Base-by-base conservation (phyloP, 2,113 vertebrate species). In the Onychostoma macrolepis region DNA sequence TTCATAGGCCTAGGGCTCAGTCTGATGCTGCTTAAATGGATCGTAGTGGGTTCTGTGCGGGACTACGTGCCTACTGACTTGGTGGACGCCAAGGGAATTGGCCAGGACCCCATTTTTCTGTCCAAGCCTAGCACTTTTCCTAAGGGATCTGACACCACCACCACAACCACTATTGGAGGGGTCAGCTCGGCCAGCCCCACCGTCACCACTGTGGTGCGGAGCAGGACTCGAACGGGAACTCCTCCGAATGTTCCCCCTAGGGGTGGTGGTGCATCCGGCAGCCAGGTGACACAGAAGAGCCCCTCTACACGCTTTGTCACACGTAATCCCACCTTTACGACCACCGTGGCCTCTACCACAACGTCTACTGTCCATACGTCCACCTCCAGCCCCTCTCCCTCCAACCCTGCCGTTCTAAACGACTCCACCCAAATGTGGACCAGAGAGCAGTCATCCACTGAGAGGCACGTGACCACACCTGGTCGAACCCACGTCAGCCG, bases 21-120 rank as follows among this genome's bases (percentile, higher is more conserved):
- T 92, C 94, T 98, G 63, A 98, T 98, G 97, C 94, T 98, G 41
- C 94, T 98, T 91, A 97, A 97, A 93, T 98, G 97, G 97, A 98
- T 98, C 87, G 96, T 98, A 80, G 97, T 97, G 77, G 97, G 97
- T 80, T 97, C 97, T 45, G 97, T 97, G 80, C 92, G 96, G 93
- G 97, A 98, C 92, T 98, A 97, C 88, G 96, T 97, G 89, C 97
- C 97, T 88, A 96, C 97, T 5, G 97, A 98, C 91, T 93, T 98
- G 90, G 96, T 97, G 93, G 96, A 96, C 90, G 96, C 97, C 92
- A 98, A 98, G 88, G 95, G 96, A 45, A 97, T 97, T 89, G 97
- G 97, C 88, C 97, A 98, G 94, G 97, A 98, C 94, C 97, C 97
- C 21, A 97, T 98, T 86, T 98, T 98, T 92, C 95, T 98, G 71